Evolutionary conservation across 2,888 invertebrate species (phyloP), one percentile per base, ranked within the genome.

Genomic region (Geophilus truncorum): DNA sequence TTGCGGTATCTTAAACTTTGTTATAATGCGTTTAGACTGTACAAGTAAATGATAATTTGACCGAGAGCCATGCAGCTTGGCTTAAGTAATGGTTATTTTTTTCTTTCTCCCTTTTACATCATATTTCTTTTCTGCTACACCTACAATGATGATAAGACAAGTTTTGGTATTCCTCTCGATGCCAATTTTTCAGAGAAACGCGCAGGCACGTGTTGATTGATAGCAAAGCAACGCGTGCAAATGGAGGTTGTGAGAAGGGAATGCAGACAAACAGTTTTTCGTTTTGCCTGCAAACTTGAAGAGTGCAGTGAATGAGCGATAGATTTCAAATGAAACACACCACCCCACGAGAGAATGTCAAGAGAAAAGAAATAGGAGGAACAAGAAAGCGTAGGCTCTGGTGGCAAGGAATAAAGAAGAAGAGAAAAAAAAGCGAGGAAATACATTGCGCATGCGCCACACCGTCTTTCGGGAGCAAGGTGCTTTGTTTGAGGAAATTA

Each of bases 241-340:
- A 62, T 62, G 62, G 25, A 62, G 12, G 25, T 62, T 62, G 62
- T 62, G 62, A 62, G 12, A 62, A 62, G 62, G 25, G 62, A 62
- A 62, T 62, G 62, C 62, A 62, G 62, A 62, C 62, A 62, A 62
- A 62, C 62, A 62, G 62, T 62, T 62, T 62, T 62, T 7, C 25
- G 25, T 23, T 62, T 62, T 62, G 23, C 62, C 62, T 62, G 62
- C 1, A 62, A 62, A 62, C 15, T 62, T 28, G 62, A 62, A 62
- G 62, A 62, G 62, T 62, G 62, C 62, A 23, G 23, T 62, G 62
- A 62, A 62, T 62, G 62, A 62, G 12, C 62, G 62, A 25, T 62
- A 62, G 62, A 62, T 62, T 62, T 62, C 62, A 62, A 62, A 62
- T 62, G 62, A 62, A 62, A 62, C 62, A 23, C 25, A 28, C 62